Conservation (phyloP, 2,888 invertebrate species). For the Lasius platythorax region DNA sequence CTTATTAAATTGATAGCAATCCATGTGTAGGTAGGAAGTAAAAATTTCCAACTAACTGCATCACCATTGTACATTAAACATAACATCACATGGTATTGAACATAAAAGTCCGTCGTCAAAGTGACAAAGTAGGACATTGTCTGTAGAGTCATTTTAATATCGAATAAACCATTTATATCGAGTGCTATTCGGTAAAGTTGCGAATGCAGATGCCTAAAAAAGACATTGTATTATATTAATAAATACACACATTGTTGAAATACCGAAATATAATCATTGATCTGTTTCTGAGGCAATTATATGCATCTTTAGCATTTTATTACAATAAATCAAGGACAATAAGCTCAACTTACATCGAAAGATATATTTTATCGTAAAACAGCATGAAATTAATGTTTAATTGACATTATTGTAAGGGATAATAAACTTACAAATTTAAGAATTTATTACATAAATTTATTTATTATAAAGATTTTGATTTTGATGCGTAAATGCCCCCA, state of each 20-base stretch:
- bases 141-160: slow-evolving; percentile 13
- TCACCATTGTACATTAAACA: background rate
- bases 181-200: slow-evolving; percentile 7
- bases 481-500: background rate
- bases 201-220: slow-evolving; percentile 2
- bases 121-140: background rate
- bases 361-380: too few relatives aligned
- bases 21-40: background rate
- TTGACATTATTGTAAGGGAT: too few relatives aligned
- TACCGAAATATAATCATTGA: background rate
- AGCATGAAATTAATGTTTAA: too few relatives aligned
- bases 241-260: background rate
- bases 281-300: background rate
- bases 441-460: too few relatives aligned
- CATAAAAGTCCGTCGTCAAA: background rate
- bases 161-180: too few relatives aligned
- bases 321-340: too few relatives aligned
- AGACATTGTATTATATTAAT: background rate
- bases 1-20: background rate
- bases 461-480: background rate
- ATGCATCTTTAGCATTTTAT: background rate
- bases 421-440: too few relatives aligned
- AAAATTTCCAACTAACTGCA: background rate
- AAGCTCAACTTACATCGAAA: too few relatives aligned
- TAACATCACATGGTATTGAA: background rate